These are phyloP conservation scores for Panorpa germanica DNA, from an alignment of 2,888 invertebrate species.

Conservation along the genomic window DNA sequence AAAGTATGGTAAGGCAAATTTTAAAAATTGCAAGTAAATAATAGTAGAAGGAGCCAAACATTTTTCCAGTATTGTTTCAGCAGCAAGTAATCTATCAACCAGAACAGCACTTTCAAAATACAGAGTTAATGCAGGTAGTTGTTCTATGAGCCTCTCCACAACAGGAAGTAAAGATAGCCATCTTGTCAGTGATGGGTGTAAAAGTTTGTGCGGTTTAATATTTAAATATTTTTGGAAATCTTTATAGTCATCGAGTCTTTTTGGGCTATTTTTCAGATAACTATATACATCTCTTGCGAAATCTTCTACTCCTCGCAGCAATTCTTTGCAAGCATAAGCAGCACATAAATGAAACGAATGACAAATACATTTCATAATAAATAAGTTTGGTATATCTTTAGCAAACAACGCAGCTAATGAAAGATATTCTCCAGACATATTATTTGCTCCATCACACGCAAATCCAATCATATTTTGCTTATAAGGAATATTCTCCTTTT, in stretches of 20 bases:
- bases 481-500: conserved; percentile 15
- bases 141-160: conserved; percentile 4
- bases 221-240: conserved; percentile 16
- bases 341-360: conserved; percentile 18
- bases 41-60: too few species aligned
- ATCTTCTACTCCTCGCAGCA: conserved; percentile 17
- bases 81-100: too few species aligned
- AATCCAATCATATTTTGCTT: conserved; percentile 18
- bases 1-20: too few species aligned
- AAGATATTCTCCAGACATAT: conserved; percentile 18
- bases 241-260: conserved; percentile 14
- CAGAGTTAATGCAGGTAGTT: conserved; percentile 2
- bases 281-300: conserved; percentile 16
- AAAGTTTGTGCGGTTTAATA: conserved; percentile 16
- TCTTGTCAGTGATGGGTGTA: conserved; percentile 11
- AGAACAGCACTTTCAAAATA: too few species aligned
- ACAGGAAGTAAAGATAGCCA: conserved; percentile 8
- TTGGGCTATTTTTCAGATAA: conserved; percentile 17
- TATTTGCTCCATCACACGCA: conserved; percentile 20
- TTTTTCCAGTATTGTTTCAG: too few species aligned
- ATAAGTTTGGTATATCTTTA: conserved; percentile 17
- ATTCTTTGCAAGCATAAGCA: conserved; percentile 16
- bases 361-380: conserved; percentile 19
- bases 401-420: conserved; percentile 17
- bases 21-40: too few species aligned